phyloP scores from a whole-genome alignment of 2,797 vertebrate species.

The Psittacula echo region DNA sequence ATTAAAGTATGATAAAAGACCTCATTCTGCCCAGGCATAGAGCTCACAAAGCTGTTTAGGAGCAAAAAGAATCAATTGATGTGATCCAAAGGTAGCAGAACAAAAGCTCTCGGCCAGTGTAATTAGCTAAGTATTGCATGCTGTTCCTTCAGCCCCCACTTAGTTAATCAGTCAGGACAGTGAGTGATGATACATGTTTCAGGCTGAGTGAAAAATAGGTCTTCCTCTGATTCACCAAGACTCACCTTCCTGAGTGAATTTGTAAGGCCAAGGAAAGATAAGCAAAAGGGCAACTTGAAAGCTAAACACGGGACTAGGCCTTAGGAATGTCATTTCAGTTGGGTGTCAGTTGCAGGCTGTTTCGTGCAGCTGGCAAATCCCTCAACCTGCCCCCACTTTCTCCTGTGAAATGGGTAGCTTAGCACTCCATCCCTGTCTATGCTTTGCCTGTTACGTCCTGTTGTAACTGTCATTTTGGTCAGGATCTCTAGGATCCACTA shows the following conservation, averaged over 20 bases:
- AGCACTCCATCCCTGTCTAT: not conserved
- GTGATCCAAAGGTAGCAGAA: slow-evolving; percentile 20
- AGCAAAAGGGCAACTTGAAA: not conserved
- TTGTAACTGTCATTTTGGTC: not conserved
- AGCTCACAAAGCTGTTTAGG: slow-evolving; percentile 53
- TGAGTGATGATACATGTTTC: not conserved
- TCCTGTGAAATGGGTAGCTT: not conserved
- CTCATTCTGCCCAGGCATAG: slow-evolving; percentile 22
- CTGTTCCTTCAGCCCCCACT: slow-evolving; percentile 5
- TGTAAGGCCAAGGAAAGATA: not conserved
- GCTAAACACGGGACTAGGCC: not conserved
- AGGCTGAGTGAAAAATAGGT: not conserved
- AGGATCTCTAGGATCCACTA: not conserved
- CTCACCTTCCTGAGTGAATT: not conserved
- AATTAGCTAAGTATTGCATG: slow-evolving; percentile 52
- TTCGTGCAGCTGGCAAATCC: not conserved
- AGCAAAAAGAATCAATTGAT: slow-evolving; percentile 54
- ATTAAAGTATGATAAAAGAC: slow-evolving; percentile 36
- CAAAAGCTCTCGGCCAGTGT: not conserved
- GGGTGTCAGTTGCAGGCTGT: not conserved
- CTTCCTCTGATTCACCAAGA: not conserved
- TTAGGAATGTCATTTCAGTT: not conserved
- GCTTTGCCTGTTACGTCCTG: not conserved
- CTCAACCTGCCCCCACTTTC: not conserved
- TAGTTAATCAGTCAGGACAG: not conserved